Evolutionary conservation across 2,113 vertebrate species (phyloP), one percentile per base, ranked within the genome.

Genomic region (Elaphurus davidianus): DNA sequence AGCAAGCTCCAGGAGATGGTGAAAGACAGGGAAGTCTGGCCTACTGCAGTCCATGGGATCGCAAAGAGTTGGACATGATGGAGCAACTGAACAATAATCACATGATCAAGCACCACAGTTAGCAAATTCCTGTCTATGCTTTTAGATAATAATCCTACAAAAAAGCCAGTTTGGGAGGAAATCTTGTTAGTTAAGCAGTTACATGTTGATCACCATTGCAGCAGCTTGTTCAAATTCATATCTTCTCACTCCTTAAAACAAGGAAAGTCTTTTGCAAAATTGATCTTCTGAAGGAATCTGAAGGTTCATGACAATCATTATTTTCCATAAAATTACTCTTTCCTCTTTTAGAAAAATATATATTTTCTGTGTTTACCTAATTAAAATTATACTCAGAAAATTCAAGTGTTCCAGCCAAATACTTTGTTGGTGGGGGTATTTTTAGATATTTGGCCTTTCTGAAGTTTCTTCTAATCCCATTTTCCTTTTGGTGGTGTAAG

Each of bases 381-480:
- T 89, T 97, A 98, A 98, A 98, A 97, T 97, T 98, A 94, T 43
- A 88, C 88, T 92, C 71, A 90, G 55, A 97, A 98, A 97, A 97
- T 90, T 71, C 97, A 98, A 96, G 96, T 97, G 74, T 88, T 88
- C 79, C 54, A 95, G 94, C 89, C 97, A 98, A 96, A 45, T 95
- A 81, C 90, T 88, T 89, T 91, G 27, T 47, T 87, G 47, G 23
- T 85, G 71, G 15, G 25, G 11, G 90, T 98, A 98, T 97, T 98
- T 98, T 98, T 97, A 98, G 89, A 82, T n/a, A 85, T 33, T 85
- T 76, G 95, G 97, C 79, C 74, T 93, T 87, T 88, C 50, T 62
- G 55, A 91, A 95, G 13, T 33, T 84, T 74, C 90, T 91, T 83
- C 23, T 25, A 27, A 71, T 91, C 52, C 62, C 14, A 71, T 91